A percentile compares a stretch with the other conserved stretches of the same genome.
phyloP scores from a whole-genome alignment of 2,113 vertebrate species.

The Platichthys stellatus region DNA sequence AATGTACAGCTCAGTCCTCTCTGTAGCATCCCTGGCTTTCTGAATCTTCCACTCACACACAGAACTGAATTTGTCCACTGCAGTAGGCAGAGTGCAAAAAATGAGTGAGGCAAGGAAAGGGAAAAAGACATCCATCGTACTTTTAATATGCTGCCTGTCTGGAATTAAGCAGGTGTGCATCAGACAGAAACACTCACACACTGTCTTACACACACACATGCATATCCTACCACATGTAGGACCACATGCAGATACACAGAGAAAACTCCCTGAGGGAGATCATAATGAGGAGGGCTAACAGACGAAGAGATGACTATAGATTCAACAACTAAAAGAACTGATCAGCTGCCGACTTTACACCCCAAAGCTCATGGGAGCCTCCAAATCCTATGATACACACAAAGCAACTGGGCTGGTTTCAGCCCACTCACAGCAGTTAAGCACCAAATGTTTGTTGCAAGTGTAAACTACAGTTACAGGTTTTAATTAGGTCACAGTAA shows the following conservation, averaged over 20 bases:
- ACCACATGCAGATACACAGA: conserved; percentile 41
- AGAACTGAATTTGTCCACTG: conserved; percentile 34
- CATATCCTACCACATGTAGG: conserved; percentile 28
- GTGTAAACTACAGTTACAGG: conserved; percentile 21
- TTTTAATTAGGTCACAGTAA: conserved; percentile 22
- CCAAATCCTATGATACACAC: conserved; percentile 36
- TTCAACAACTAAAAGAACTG: conserved; percentile 49
- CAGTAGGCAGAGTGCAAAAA: conserved; percentile 44
- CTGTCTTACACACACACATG: conserved; percentile 38
- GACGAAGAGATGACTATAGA: conserved; percentile 48
- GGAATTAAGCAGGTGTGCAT: conserved; percentile 51
- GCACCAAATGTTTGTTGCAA: conserved; percentile 27
- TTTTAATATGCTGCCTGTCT: conserved; percentile 52
- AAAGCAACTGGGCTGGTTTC: conserved; percentile 29
- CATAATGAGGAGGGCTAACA: conserved; percentile 48
- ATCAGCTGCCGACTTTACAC: conserved; percentile 41
- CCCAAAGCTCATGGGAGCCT: conserved; percentile 49
- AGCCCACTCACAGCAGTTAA: conserved; percentile 26
- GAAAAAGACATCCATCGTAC: conserved; percentile 64
- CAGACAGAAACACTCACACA: conserved; percentile 44
- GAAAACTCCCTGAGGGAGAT: conserved; percentile 50
- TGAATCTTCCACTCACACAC: conserved; percentile 34
- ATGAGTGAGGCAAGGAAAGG: conserved; percentile 32
- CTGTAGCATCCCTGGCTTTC: conserved; percentile 30
- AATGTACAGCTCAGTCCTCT: conserved; percentile 50